phyloP scores from a whole-genome alignment of 2,888 invertebrate species.

The Rhopalosiphum nymphaeae region DNA sequence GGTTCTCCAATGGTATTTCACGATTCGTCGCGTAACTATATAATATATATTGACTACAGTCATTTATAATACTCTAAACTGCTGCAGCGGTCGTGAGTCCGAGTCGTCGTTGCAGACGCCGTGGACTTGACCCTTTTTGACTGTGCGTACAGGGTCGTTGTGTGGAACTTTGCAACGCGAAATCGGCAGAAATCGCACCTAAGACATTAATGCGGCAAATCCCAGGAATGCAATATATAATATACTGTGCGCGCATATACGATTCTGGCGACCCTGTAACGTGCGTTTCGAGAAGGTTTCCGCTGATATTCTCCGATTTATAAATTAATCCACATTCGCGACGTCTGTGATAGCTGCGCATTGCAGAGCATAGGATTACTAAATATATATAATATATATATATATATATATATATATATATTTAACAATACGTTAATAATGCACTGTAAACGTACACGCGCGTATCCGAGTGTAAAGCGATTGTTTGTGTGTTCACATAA shows the following conservation, averaged over 20 bases:
- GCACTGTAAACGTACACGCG: background rate
- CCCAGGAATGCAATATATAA: background rate
- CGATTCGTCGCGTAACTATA: background rate
- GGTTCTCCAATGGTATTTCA: background rate
- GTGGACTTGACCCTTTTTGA: background rate
- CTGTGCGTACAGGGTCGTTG: background rate
- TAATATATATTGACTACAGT: background rate
- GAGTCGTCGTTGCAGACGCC: background rate
- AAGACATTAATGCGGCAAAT: background rate
- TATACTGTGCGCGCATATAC: background rate
- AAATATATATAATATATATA: too few relatives aligned
- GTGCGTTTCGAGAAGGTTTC: background rate
- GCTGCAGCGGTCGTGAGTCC: background rate
- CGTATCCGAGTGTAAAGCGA: slow-evolving; percentile 12
- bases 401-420: background rate
- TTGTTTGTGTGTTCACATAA: background rate
- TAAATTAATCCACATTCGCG: background rate
- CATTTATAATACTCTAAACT: background rate
- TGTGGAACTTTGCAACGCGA: background rate
- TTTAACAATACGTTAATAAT: background rate
- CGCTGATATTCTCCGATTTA: background rate
- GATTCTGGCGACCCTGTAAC: background rate
- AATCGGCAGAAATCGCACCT: background rate
- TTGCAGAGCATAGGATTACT: background rate
- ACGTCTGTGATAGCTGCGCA: background rate